A percentile compares a stretch with the other conserved stretches of the same genome.
Conservation (phyloP, 2,797 vertebrate genomes). For the Oreochromis mossambicus region DNA sequence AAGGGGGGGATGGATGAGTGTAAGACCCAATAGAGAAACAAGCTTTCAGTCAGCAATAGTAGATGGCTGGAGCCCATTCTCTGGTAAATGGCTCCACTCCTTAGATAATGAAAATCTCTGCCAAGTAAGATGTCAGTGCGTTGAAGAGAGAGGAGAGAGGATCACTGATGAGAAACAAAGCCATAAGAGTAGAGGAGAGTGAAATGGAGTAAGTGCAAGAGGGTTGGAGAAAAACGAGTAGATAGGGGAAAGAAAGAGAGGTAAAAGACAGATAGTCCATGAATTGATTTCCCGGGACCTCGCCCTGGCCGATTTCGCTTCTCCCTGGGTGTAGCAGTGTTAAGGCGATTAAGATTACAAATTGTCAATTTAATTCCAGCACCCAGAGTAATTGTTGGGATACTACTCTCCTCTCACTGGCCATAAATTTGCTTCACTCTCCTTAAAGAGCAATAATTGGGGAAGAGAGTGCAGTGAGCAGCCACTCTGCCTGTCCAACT, state of each 20-base stretch:
- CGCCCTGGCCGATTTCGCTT: constrained; percentile 57
- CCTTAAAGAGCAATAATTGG: constrained; percentile 68
- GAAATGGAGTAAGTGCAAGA: background rate
- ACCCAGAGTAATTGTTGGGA: constrained; percentile 62
- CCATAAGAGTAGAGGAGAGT: background rate
- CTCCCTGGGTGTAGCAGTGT: constrained; percentile 44
- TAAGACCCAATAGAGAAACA: constrained; percentile 33
- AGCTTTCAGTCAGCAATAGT: constrained; percentile 30
- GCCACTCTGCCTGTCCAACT: constrained; percentile 8
- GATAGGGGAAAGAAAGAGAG: background rate
- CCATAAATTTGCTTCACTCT: constrained; percentile 60
- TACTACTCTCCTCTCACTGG: constrained; percentile 43
- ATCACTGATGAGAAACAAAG: constrained; percentile 29
- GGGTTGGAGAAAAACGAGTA: background rate
- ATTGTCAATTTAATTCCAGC: constrained; percentile 73
- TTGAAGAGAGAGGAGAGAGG: constrained; percentile 15
- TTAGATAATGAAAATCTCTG: constrained; percentile 62
- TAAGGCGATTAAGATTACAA: constrained; percentile 72
- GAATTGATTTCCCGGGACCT: constrained; percentile 65
- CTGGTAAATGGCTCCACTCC: constrained; percentile 56
- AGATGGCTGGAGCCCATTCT: background rate
- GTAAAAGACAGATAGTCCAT: constrained; percentile 9
- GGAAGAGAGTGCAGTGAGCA: constrained; percentile 11
- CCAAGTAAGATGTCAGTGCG: constrained; percentile 42
- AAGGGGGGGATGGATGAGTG: background rate